These are phyloP conservation scores for Platycercus adscitus DNA, from an alignment of 2,113 vertebrate genomes.

Conservation along the genomic window DNA sequence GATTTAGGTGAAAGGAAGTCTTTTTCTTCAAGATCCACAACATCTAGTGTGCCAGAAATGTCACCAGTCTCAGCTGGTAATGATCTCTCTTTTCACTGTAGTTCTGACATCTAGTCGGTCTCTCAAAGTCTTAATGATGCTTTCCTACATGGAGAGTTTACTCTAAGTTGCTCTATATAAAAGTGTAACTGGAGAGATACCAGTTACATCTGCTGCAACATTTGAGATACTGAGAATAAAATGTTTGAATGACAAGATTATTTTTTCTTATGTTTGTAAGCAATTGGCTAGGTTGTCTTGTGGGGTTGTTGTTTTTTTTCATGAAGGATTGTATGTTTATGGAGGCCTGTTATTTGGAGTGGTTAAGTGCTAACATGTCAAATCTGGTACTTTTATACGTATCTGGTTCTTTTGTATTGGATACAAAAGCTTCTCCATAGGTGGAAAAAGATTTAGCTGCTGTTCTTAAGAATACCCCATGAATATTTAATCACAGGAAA, in stretches of 20 bases:
- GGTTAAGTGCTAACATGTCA: neutral
- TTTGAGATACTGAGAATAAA: neutral
- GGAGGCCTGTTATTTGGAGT: neutral
- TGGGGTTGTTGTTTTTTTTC: neutral
- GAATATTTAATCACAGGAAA: neutral
- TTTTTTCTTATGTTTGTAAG: neutral
- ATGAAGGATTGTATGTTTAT: neutral
- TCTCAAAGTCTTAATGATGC: neutral
- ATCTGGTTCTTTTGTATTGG: neutral
- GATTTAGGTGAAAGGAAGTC: slow-evolving; percentile 23
- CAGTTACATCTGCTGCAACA: rapidly evolving
- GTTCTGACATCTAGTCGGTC: neutral
- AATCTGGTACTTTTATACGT: neutral
- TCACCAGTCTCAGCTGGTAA: slow-evolving; percentile 32
- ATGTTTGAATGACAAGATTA: neutral
- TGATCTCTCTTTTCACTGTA: neutral
- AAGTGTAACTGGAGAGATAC: neutral
- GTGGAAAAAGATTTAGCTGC: neutral
- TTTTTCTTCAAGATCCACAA: neutral
- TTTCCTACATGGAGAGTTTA: neutral
- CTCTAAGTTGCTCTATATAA: neutral
- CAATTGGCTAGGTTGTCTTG: neutral
- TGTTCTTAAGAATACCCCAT: neutral
- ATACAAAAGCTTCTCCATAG: neutral
- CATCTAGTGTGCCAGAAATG: slow-evolving; percentile 11